phyloP scores from a whole-genome alignment of 1,140 invertebrate genomes.

The Acromyrmex charruanus region DNA sequence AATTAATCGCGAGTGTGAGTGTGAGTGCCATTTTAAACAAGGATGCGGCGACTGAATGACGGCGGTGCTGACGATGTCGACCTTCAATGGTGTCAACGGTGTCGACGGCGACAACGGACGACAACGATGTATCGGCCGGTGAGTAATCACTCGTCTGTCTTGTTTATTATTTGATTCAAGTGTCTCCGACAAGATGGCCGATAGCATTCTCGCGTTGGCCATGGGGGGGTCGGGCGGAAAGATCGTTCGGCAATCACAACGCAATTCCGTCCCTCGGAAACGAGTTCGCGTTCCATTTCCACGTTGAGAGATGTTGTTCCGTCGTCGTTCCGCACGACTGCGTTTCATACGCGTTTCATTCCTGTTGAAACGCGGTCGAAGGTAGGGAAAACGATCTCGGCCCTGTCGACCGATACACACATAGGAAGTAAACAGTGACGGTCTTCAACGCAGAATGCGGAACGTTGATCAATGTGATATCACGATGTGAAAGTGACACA shows the following conservation, averaged over 20 bases:
- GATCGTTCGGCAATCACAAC: slow-evolving; percentile 29
- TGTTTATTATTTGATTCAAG: neutral
- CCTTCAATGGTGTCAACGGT: too few relatives aligned
- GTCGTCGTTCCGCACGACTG: slow-evolving; percentile 70
- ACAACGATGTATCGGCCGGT: neutral
- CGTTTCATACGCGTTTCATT: slow-evolving; percentile 47
- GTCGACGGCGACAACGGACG: neutral
- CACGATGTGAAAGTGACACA: slow-evolving; percentile 2
- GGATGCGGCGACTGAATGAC: neutral
- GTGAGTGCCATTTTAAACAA: too few relatives aligned
- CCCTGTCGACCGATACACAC: slow-evolving; percentile 33
- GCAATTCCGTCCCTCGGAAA: slow-evolving; percentile 38
- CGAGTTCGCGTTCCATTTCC: slow-evolving; percentile 47
- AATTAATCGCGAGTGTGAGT: too few relatives aligned
- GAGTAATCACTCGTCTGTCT: neutral
- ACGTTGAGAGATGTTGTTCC: slow-evolving; percentile 61
- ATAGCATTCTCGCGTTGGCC: neutral
- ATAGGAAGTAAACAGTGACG: slow-evolving; percentile 68
- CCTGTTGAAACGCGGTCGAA: slow-evolving; percentile 20
- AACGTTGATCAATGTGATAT: slow-evolving; percentile 35
- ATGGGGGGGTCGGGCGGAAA: neutral
- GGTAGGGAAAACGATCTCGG: slow-evolving; percentile 18
- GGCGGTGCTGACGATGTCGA: too few relatives aligned
- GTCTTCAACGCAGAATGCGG: slow-evolving; percentile 49
- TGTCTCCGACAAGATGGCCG: neutral